phyloP scores from a whole-genome alignment of 2,113 vertebrate genomes.

The Verasper variegatus region DNA sequence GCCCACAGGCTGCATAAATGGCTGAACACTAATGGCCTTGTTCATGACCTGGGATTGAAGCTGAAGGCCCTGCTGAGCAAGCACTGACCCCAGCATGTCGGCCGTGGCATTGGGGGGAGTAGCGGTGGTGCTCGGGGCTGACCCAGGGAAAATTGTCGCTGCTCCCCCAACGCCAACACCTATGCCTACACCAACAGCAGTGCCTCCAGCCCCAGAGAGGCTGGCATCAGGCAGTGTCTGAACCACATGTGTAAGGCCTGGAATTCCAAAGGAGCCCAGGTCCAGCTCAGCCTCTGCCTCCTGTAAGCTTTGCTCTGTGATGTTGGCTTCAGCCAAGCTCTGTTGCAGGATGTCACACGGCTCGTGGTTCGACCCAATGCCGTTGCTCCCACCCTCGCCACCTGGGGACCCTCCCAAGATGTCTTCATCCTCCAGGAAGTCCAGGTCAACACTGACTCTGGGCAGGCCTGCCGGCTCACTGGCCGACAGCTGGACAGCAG shows the following conservation, averaged over 20 bases:
- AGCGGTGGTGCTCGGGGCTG: constrained; percentile 69
- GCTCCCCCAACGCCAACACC: constrained; percentile 80
- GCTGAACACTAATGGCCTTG: constrained; percentile 94
- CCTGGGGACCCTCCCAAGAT: constrained; percentile 89
- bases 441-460: constrained; percentile 92
- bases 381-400: constrained; percentile 80
- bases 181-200: constrained; percentile 80
- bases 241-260: constrained; percentile 88
- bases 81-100: constrained; percentile 90
- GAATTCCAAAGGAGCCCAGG: constrained; percentile 92
- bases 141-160: constrained; percentile 86
- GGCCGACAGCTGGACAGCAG: constrained; percentile 88
- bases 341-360: constrained; percentile 98
- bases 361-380: constrained; percentile 84
- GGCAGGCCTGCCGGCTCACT: constrained; percentile 82
- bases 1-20: constrained; percentile 93
- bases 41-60: constrained; percentile 94
- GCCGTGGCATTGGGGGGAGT: constrained; percentile 75
- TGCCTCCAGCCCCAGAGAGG: constrained; percentile 71
- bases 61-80: constrained; percentile 90
- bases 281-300: constrained; percentile 95
- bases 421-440: constrained; percentile 95
- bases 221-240: constrained; percentile 88
- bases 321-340: constrained; percentile 97
- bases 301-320: constrained; percentile 94